These are phyloP conservation scores for Zoanthus solanderi DNA, from an alignment of 92 coral and sea anemone species.

Conservation along the genomic window DNA sequence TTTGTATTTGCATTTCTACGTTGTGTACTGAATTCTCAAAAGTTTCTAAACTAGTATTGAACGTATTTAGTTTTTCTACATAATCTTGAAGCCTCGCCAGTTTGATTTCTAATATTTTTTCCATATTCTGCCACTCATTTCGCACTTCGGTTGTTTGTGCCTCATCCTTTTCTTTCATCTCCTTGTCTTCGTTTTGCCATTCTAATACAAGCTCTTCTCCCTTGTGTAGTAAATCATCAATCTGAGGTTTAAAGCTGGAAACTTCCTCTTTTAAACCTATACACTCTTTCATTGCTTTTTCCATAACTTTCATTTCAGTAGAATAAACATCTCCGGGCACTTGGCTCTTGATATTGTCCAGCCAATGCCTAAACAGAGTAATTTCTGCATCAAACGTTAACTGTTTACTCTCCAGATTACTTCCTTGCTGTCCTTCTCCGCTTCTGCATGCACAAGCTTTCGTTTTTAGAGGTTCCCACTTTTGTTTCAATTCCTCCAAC, in stretches of 20 bases:
- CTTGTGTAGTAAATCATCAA: slow-evolving; percentile 61
- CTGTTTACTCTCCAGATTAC: slow-evolving; percentile 70
- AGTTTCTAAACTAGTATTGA: slow-evolving; percentile 32
- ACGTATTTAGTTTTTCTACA: slow-evolving; percentile 31
- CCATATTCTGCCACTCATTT: slow-evolving; percentile 25
- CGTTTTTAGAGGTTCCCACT: slow-evolving; percentile 64
- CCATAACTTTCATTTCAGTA: slow-evolving; percentile 49
- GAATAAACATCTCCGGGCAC: slow-evolving; percentile 28
- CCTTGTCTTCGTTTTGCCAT: slow-evolving; percentile 54
- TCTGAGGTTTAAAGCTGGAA: slow-evolving; percentile 52
- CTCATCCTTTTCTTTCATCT: slow-evolving; percentile 21
- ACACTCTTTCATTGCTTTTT: slow-evolving; percentile 57
- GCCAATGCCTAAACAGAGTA: slow-evolving; percentile 55
- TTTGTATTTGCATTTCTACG: slow-evolving; percentile 8
- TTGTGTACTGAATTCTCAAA: slow-evolving; percentile 8
- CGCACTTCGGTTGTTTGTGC: slow-evolving; percentile 41
- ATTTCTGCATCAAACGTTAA: slow-evolving; percentile 63
- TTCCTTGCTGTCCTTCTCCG: slow-evolving; percentile 60
- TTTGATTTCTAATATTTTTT: slow-evolving; percentile 19
- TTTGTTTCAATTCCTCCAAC: slow-evolving; percentile 58
- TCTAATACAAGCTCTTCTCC: slow-evolving; percentile 65
- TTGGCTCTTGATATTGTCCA: slow-evolving; percentile 54
- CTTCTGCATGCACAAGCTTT: slow-evolving; percentile 65
- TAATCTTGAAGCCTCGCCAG: slow-evolving; percentile 15
- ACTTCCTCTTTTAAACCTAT: slow-evolving; percentile 49